Evolutionary conservation across 2,888 invertebrate species (phyloP).

Genomic region (Tiphia femorata): DNA sequence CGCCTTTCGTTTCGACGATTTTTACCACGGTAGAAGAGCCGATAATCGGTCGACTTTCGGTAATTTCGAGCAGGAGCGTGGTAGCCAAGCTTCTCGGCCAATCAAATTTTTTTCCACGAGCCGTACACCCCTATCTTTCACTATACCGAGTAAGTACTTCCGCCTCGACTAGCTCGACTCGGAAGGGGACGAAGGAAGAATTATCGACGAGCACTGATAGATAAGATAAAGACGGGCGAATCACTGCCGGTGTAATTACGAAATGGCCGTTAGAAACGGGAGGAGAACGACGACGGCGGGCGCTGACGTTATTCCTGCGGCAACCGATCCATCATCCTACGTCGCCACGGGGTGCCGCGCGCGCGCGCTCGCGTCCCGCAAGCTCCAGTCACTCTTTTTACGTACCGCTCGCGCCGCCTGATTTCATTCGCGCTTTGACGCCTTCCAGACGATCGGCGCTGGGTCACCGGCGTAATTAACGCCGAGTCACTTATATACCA

Average conservation of each 20-base stretch:
- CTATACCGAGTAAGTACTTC: no score
- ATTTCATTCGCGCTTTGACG: slow-evolving; percentile 53
- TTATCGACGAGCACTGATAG: slow-evolving; percentile 63
- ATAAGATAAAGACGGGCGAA: slow-evolving; percentile 57
- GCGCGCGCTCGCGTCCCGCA: no score
- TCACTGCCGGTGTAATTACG: slow-evolving; percentile 62
- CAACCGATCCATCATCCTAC: slow-evolving; percentile 59
- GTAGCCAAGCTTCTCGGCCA: no score
- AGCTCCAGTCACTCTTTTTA: slow-evolving; percentile 28
- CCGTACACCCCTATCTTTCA: no score
- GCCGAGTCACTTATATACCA: slow-evolving; percentile 48
- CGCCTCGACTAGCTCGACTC: no score
- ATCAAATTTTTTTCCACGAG: no score
- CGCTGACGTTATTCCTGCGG: slow-evolving; percentile 46
- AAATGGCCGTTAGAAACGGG: slow-evolving; percentile 57
- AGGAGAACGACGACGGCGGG: no score
- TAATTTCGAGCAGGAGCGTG: no score
- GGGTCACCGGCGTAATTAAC: slow-evolving; percentile 46
- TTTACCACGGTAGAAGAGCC: no score
- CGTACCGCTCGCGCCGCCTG: slow-evolving; percentile 32
- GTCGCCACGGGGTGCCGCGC: slow-evolving; percentile 37
- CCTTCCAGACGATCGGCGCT: slow-evolving; percentile 49
- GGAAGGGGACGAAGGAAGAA: slow-evolving; percentile 46
- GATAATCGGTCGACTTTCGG: no score
- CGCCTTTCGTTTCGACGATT: no score